These are phyloP conservation scores for Ennomos fuscantarius DNA, from an alignment of 2,888 invertebrate species.

Conservation along the genomic window DNA sequence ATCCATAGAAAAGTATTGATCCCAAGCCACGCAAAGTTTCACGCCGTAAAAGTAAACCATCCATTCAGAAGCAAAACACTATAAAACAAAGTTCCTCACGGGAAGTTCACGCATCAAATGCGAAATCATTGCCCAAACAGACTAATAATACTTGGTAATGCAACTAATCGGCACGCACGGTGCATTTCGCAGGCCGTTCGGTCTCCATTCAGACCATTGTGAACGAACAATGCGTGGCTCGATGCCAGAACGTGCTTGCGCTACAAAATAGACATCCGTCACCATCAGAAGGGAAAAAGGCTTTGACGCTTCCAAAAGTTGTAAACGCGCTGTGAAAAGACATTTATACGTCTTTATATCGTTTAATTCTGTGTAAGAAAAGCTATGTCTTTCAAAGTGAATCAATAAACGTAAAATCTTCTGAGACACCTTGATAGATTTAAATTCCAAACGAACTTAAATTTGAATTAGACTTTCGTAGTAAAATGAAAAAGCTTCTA, in stretches of 20 bases:
- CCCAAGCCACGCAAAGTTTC: background rate
- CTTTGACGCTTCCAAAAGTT: slow-evolving; percentile 34
- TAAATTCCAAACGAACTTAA: slow-evolving; percentile 4
- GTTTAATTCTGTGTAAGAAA: slow-evolving; percentile 15
- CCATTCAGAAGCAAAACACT: background rate
- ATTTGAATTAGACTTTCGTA: background rate
- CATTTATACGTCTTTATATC: slow-evolving; percentile 29
- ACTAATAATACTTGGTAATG: slow-evolving; percentile 22
- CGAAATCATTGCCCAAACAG: slow-evolving; percentile 5
- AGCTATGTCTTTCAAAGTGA: background rate
- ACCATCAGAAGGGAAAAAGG: slow-evolving; percentile 39
- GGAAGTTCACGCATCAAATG: slow-evolving; percentile 8
- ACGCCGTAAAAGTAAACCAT: background rate
- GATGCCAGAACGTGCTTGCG: slow-evolving; percentile 38
- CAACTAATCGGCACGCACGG: slow-evolving; percentile 25
- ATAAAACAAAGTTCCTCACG: background rate
- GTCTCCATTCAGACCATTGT: slow-evolving; percentile 25
- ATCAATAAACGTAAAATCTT: slow-evolving; percentile 1
- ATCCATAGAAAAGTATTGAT: no score
- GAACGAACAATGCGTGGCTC: slow-evolving; percentile 36
- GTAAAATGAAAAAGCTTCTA: slow-evolving; percentile 7
- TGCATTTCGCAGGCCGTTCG: slow-evolving; percentile 26
- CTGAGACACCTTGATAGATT: background rate
- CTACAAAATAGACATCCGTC: slow-evolving; percentile 43
- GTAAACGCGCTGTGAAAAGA: slow-evolving; percentile 32